phyloP scores from a whole-genome alignment of 1,140 invertebrate genomes.

The Pantala flavescens region DNA sequence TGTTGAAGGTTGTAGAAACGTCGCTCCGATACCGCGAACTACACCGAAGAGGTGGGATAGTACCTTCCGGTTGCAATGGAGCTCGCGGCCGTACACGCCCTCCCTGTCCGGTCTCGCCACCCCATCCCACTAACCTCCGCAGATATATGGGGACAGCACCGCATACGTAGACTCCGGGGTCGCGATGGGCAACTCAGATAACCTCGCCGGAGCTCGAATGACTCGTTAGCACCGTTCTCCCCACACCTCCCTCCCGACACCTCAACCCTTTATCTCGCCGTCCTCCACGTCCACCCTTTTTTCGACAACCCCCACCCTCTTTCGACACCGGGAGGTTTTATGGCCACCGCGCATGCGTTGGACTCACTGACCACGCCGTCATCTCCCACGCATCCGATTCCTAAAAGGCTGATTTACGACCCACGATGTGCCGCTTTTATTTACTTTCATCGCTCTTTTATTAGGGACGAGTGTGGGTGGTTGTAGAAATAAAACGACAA shows the following conservation, averaged over 20 bases:
- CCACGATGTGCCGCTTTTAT: no score
- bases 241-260: neutral
- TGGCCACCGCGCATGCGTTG: neutral
- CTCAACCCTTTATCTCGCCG: neutral
- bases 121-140: neutral
- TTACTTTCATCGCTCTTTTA: no score
- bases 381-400: neutral
- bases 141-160: slow-evolving; percentile 3
- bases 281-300: neutral
- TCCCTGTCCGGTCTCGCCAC: neutral
- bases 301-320: neutral
- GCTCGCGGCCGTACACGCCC: neutral
- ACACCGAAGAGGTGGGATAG: no score
- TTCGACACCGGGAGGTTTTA: neutral
- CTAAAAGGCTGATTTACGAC: no score
- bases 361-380: neutral
- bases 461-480: no score
- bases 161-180: neutral
- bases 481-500: no score
- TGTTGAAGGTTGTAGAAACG: no score
- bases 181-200: slow-evolving; percentile 7
- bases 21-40: no score
- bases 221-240: neutral
- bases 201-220: neutral
- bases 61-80: no score